phyloP scores from a whole-genome alignment of 2,113 vertebrate genomes.

The Salvator merianae region DNA sequence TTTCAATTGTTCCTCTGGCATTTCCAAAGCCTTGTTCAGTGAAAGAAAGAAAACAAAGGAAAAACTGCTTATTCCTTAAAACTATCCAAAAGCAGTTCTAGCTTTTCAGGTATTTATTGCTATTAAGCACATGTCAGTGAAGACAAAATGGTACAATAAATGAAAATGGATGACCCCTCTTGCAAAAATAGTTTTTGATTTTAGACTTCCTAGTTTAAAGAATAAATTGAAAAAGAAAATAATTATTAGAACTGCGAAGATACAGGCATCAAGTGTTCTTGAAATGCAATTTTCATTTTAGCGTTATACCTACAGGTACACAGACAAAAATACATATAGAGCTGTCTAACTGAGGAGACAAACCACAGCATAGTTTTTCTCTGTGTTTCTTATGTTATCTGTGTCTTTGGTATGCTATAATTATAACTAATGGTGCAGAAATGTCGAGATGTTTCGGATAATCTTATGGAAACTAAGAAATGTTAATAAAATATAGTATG shows the following conservation, averaged over 20 bases:
- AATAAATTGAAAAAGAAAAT: slow-evolving; percentile 1
- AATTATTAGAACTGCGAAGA: neutral
- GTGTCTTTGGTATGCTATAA: too few relatives aligned
- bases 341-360: too few relatives aligned
- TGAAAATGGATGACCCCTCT: slow-evolving; percentile 18
- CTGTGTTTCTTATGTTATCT: too few relatives aligned
- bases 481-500: too few relatives aligned
- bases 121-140: neutral
- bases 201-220: neutral
- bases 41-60: neutral
- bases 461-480: too few relatives aligned
- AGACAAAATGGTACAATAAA: slow-evolving; percentile 25
- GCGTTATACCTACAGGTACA: neutral
- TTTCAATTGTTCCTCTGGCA: too few relatives aligned
- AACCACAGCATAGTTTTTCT: too few relatives aligned
- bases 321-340: neutral
- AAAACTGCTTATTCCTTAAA: slow-evolving; percentile 29
- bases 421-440: too few relatives aligned
- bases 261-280: slow-evolving; percentile 34
- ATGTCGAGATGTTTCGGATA: too few relatives aligned
- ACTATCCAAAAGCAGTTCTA: slow-evolving; percentile 8
- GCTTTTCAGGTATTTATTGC: slow-evolving; percentile 26
- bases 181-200: neutral
- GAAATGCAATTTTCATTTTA: slow-evolving; percentile 54
- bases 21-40: too few relatives aligned